Conservation (phyloP, 2,888 invertebrate genomes). For the Drosophila mimetica region DNA sequence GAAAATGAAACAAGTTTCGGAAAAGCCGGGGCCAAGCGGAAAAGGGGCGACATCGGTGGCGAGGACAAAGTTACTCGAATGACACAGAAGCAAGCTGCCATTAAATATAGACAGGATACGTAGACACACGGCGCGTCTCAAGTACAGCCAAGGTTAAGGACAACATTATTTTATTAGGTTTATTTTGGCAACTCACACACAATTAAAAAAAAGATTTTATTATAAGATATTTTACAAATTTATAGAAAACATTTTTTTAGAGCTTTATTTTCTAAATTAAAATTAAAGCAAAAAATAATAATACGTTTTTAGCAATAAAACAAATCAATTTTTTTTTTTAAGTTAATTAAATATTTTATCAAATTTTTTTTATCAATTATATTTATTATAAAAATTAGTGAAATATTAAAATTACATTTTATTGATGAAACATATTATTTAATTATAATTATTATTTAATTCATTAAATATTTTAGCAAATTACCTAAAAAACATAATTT, state of each 20-base stretch:
- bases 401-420: neutral
- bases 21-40: constrained; percentile 14
- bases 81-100: constrained; percentile 60
- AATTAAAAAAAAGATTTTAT: neutral
- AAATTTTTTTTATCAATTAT: no score
- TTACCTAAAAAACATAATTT: no score
- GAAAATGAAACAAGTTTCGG: constrained; percentile 52
- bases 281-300: no score
- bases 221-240: neutral
- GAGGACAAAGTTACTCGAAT: constrained; percentile 61
- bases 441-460: no score
- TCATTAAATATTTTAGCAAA: no score
- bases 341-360: no score
- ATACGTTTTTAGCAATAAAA: no score
- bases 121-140: constrained; percentile 13
- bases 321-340: no score
- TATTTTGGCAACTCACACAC: neutral
- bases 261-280: no score
- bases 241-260: neutral
- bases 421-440: no score
- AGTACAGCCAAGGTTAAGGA: neutral
- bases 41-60: constrained; percentile 13
- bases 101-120: constrained; percentile 47
- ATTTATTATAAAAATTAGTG: no score
- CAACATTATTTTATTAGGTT: neutral